Percentiles rank a stretch among this genome's conserved stretches.
Evolutionary conservation across 2,888 invertebrate genomes (phyloP).

Genomic region (Biston stratarius): DNA sequence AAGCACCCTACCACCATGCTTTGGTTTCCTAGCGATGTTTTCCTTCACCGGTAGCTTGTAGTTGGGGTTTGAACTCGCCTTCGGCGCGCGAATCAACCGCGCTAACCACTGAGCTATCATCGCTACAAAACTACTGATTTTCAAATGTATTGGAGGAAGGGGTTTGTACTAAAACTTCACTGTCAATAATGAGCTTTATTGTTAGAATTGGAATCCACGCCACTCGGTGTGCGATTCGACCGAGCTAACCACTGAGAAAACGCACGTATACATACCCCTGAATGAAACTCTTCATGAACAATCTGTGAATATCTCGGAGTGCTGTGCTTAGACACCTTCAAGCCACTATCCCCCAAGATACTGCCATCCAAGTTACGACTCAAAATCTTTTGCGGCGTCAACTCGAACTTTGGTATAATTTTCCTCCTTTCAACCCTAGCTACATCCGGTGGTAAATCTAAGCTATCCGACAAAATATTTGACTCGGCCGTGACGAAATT

Average conservation of each 20-base stretch:
- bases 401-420: conserved; percentile 60
- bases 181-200: background rate
- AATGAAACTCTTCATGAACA: conserved; percentile 65
- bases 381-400: conserved; percentile 53
- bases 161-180: too few relatives aligned
- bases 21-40: too few relatives aligned
- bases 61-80: too few relatives aligned
- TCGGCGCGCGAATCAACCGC: too few relatives aligned
- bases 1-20: too few relatives aligned
- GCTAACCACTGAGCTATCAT: too few relatives aligned
- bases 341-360: conserved; percentile 53
- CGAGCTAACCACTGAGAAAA: too few relatives aligned
- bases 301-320: conserved; percentile 60
- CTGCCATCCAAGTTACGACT: conserved; percentile 30
- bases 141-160: too few relatives aligned
- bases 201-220: too few relatives aligned
- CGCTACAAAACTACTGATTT: too few relatives aligned
- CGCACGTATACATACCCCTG: conserved; percentile 52
- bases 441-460: conserved; percentile 65
- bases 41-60: too few relatives aligned
- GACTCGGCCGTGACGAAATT: conserved; percentile 73
- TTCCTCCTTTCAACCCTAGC: conserved; percentile 61
- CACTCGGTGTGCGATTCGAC: background rate
- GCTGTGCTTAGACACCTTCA: conserved; percentile 58
- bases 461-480: conserved; percentile 57